phyloP scores from a whole-genome alignment of 1,140 invertebrate species.

The Aphaenogaster floridana region DNA sequence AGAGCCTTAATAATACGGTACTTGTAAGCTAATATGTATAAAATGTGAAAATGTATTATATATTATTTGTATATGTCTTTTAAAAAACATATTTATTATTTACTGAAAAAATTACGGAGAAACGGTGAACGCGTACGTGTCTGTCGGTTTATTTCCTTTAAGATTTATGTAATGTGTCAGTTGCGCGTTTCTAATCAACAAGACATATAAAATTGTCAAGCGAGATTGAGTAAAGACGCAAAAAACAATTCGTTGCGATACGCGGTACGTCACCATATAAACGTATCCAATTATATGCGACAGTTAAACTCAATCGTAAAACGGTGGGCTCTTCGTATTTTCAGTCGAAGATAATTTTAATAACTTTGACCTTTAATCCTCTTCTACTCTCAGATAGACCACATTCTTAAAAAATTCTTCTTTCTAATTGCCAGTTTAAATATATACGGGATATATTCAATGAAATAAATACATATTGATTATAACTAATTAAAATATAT shows the following conservation, averaged over 20 bases:
- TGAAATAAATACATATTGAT: slow-evolving; percentile 5
- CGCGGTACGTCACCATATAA: slow-evolving; percentile 26
- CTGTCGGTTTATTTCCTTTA: slow-evolving; percentile 21
- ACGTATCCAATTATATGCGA: slow-evolving; percentile 17
- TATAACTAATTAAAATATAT: neutral
- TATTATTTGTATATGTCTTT: neutral
- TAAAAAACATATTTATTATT: slow-evolving; percentile 15
- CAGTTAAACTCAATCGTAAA: slow-evolving; percentile 49
- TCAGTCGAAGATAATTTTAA: slow-evolving; percentile 29
- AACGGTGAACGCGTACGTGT: neutral
- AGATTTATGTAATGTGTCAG: slow-evolving; percentile 46
- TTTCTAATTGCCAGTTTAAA: neutral
- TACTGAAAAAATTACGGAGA: slow-evolving; percentile 13
- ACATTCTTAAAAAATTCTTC: neutral
- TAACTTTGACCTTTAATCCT: neutral
- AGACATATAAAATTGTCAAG: slow-evolving; percentile 46
- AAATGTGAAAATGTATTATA: neutral
- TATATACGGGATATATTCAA: neutral
- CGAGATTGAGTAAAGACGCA: slow-evolving; percentile 37
- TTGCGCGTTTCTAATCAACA: slow-evolving; percentile 41
- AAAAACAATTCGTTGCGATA: slow-evolving; percentile 44
- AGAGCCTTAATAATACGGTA: neutral
- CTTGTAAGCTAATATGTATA: neutral
- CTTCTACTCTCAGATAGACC: neutral
- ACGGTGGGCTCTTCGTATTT: slow-evolving; percentile 3